Base-by-base conservation (phyloP, 2,113 vertebrate genomes). In the Gymnorhina tibicen region DNA sequence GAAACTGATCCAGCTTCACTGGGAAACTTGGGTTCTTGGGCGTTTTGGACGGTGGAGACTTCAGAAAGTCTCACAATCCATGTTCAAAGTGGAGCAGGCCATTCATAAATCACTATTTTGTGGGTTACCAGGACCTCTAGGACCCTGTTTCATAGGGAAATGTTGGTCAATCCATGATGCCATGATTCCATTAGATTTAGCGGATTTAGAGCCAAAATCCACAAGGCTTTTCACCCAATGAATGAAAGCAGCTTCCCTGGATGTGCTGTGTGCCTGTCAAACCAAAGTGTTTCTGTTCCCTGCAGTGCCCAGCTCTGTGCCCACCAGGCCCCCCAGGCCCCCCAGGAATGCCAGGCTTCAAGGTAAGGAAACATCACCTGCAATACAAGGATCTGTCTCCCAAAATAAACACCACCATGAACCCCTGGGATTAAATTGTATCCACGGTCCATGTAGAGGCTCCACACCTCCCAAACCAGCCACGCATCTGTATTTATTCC, bases 341-440 rank as follows among this genome's bases (percentile, higher is more conserved):
- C 53, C 99, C 98, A 15, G 99, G 99, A 94, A 99, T 99, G 98
- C 99, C 99, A 82, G 99, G 99, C 79, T 99, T 99, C 97, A 99
- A 99, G 99, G 99, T 99, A 94, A 96, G 96, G 26, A 60, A 52
- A 6, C 37, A 37, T 9, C 77, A n/a, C 41, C 70, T 80, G 66
- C 53, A 59, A 6, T 10, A 7, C 20, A 26, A 66, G 37, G 41
- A 18, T 33, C 49, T 55, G 20, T 49, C 35, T 87, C 85, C 50
- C 37, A 11, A 19, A 60, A 56, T 2, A 55, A 77, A 33, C 24
- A 19, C 7, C 24, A 2, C 46, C 8, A 0, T 4, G n/a, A 89
- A 7, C 18, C 19, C 39, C n/a, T n/a, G 42, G 30, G 18, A 10
- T 88, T 24, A 13, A 63, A 30, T 14, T 30, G 15, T 16, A 5